Percentiles rank a stretch among this genome's conserved stretches.
Conservation (phyloP, 2,797 vertebrate species). For the Enteromius afrohamiltoni region DNA sequence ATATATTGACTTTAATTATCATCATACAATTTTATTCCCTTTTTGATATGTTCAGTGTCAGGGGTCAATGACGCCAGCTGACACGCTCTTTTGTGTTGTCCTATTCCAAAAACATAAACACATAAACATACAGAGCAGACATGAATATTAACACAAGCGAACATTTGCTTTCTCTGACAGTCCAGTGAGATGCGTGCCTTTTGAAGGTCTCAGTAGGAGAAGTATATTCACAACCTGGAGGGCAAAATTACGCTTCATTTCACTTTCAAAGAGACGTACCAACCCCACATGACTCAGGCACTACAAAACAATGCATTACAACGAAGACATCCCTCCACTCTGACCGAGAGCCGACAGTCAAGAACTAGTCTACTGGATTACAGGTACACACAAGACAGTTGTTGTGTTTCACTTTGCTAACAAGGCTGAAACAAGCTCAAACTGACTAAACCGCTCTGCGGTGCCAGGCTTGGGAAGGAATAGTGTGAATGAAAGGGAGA, state of each 20-base stretch:
- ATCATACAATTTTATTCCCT: not conserved
- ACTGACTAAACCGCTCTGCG: constrained; percentile 29
- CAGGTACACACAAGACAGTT: constrained; percentile 19
- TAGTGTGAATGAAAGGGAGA: constrained; percentile 21
- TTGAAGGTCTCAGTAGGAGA: constrained; percentile 21
- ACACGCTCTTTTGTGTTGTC: not conserved
- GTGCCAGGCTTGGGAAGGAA: constrained; percentile 36
- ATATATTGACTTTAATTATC: not conserved
- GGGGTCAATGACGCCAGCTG: not conserved
- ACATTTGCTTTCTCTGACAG: not conserved
- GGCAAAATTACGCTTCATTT: constrained; percentile 16
- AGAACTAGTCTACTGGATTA: constrained; percentile 19
- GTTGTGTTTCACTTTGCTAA: constrained; percentile 26
- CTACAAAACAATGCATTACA: constrained; percentile 29
- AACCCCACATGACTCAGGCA: not conserved
- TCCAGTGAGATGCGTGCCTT: constrained; percentile 1
- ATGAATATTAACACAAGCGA: constrained; percentile 4
- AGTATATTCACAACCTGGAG: constrained; percentile 8
- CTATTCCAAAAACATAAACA: not conserved
- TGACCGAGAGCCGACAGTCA: not conserved
- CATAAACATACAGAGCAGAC: not conserved
- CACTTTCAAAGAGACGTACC: constrained; percentile 27
- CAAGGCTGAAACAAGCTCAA: constrained; percentile 34
- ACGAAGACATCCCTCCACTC: not conserved
- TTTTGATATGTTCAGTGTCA: not conserved